phyloP scores from a whole-genome alignment of 2,797 vertebrate genomes.

The Notamacropus eugenii region DNA sequence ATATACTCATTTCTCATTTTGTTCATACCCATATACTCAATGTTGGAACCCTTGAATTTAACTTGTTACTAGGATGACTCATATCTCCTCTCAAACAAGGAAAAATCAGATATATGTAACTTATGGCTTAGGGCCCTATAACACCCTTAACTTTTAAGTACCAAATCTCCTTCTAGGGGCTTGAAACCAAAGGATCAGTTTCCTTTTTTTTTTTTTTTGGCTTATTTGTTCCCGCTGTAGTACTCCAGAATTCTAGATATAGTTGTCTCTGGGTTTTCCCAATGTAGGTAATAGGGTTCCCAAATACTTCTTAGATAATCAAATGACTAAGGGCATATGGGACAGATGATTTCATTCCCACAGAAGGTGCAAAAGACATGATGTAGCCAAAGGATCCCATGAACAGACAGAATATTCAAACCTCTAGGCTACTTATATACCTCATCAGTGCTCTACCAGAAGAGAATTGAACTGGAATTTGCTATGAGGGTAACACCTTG shows the following conservation, averaged over 20 bases:
- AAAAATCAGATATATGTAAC: neutral
- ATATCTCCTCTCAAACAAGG: neutral
- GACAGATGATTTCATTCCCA: neutral
- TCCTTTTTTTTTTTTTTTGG: neutral
- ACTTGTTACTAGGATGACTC: neutral
- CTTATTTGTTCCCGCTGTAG: neutral
- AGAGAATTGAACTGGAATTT: neutral
- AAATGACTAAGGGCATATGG: neutral
- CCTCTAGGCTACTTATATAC: neutral
- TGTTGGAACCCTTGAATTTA: neutral
- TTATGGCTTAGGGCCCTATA: neutral
- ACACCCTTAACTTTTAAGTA: neutral
- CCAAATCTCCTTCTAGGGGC: neutral
- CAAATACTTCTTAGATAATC: neutral
- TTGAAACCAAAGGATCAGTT: neutral
- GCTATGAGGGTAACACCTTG: neutral
- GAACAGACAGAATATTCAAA: neutral
- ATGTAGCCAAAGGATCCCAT: neutral
- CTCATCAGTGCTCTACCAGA: neutral
- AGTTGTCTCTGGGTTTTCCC: neutral
- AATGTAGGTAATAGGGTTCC: neutral
- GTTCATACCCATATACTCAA: neutral
- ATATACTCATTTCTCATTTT: neutral
- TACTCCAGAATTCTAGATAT: neutral
- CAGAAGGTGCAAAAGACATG: neutral